phyloP scores from a whole-genome alignment of 2,113 vertebrate species.

The Podarcis raffonei region DNA sequence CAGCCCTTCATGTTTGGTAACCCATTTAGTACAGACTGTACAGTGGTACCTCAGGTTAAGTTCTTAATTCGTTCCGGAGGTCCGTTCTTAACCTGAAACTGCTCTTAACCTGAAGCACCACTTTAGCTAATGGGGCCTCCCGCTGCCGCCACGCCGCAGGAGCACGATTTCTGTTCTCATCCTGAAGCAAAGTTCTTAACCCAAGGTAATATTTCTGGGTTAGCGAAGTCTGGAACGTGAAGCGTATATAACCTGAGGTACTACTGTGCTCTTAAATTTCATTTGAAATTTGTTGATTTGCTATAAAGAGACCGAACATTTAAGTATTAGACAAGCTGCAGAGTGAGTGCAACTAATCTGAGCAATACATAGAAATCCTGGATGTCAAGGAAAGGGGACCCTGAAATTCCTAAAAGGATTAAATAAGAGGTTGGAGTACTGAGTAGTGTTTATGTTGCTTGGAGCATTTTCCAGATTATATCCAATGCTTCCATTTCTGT shows the following conservation, averaged over 20 bases:
- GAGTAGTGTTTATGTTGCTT: fast-evolving
- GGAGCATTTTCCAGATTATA: not conserved
- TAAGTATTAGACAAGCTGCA: slow-evolving; percentile 17
- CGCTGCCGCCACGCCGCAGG: too few species aligned
- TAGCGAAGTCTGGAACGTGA: too few species aligned
- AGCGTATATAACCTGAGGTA: too few species aligned
- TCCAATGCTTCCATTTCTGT: slow-evolving; percentile 21
- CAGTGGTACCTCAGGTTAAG: too few species aligned
- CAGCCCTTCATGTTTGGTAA: not conserved
- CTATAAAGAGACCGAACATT: not conserved
- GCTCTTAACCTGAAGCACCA: too few species aligned
- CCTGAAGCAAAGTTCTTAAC: too few species aligned
- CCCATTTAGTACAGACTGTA: not conserved
- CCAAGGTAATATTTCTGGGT: too few species aligned
- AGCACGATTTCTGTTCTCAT: too few species aligned
- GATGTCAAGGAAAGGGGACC: not conserved
- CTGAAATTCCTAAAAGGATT: not conserved
- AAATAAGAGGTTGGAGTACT: not conserved
- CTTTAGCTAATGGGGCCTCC: too few species aligned
- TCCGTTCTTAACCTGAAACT: too few species aligned
- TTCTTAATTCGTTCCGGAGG: too few species aligned
- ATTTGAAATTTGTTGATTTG: not conserved
- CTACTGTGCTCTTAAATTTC: not conserved
- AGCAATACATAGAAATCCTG: slow-evolving; percentile 19
- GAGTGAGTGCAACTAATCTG: not conserved